A percentile compares a stretch with the other conserved stretches of the same genome.
These are phyloP conservation scores for Podocnemis expansa DNA, from an alignment of 2,113 vertebrate genomes.

Conservation along the genomic window DNA sequence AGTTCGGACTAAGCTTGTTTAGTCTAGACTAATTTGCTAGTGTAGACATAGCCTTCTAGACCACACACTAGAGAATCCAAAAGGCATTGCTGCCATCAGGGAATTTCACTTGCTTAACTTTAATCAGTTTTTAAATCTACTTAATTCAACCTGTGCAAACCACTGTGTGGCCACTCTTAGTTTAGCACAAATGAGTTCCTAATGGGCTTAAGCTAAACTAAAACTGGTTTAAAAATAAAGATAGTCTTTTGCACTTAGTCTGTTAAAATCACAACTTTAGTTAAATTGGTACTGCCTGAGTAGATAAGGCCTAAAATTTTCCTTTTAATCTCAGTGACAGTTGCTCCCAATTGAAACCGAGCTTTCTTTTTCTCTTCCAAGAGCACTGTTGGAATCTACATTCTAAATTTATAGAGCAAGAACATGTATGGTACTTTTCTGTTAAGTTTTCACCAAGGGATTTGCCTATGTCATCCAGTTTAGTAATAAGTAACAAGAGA, in stretches of 20 bases:
- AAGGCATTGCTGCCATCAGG: background rate
- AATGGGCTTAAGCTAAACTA: slow-evolving; percentile 14
- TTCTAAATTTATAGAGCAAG: background rate
- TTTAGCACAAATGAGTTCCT: background rate
- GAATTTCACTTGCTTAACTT: background rate
- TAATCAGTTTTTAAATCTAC: slow-evolving; percentile 5
- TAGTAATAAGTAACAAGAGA: background rate
- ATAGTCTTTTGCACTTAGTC: background rate
- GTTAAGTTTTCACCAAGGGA: background rate
- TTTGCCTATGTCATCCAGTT: background rate
- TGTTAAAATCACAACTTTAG: background rate
- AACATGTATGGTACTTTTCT: background rate
- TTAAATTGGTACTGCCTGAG: background rate
- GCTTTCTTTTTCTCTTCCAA: background rate
- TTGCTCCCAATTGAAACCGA: background rate
- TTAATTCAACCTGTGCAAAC: background rate
- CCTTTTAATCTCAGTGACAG: background rate
- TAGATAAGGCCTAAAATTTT: background rate
- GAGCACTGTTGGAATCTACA: background rate
- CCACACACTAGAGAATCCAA: background rate
- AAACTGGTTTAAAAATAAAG: background rate
- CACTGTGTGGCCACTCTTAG: background rate
- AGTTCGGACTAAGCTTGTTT: no score
- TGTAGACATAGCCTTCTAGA: no score
- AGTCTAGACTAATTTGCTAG: no score